A percentile compares a stretch with the other conserved stretches of the same genome.
Conservation (phyloP, 2,888 invertebrate species). For the Phasia obesa region DNA sequence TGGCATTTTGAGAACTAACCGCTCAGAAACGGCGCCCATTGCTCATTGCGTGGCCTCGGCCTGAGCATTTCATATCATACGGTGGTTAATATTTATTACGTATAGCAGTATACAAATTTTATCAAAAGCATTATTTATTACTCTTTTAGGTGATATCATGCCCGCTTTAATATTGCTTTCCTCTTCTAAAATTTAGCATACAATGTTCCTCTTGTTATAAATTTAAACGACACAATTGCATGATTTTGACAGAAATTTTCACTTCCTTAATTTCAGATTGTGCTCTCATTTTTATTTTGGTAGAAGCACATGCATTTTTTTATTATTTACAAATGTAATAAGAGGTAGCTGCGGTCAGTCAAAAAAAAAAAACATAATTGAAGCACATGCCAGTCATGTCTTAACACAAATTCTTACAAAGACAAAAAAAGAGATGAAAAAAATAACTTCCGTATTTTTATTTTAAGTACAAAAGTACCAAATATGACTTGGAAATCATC, state of each 20-base stretch:
- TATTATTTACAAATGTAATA: slow-evolving; percentile 26
- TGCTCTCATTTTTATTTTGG: slow-evolving; percentile 1
- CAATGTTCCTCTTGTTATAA: neutral
- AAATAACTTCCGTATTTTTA: slow-evolving; percentile 65
- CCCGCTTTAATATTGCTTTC: too few relatives aligned
- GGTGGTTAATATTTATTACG: too few relatives aligned
- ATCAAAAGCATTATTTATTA: too few relatives aligned
- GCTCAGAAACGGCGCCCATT: too few relatives aligned
- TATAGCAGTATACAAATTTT: too few relatives aligned
- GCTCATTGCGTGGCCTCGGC: too few relatives aligned
- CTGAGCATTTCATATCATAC: too few relatives aligned
- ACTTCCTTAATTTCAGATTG: slow-evolving; percentile 29
- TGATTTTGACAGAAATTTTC: slow-evolving; percentile 43
- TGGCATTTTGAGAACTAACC: too few relatives aligned
- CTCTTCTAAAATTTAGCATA: too few relatives aligned
- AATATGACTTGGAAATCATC: slow-evolving; percentile 60
- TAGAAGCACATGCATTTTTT: slow-evolving; percentile 32
- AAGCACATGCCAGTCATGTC: slow-evolving; percentile 66
- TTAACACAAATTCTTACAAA: slow-evolving; percentile 59
- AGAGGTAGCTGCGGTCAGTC: slow-evolving; percentile 6
- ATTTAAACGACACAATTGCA: slow-evolving; percentile 63
- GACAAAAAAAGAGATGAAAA: slow-evolving; percentile 19
- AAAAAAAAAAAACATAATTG: slow-evolving; percentile 31
- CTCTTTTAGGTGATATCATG: too few relatives aligned
- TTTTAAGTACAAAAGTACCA: slow-evolving; percentile 50